These are phyloP conservation scores for Brachystomella parvula DNA, from an alignment of 1,140 invertebrate species.

Conservation along the genomic window DNA sequence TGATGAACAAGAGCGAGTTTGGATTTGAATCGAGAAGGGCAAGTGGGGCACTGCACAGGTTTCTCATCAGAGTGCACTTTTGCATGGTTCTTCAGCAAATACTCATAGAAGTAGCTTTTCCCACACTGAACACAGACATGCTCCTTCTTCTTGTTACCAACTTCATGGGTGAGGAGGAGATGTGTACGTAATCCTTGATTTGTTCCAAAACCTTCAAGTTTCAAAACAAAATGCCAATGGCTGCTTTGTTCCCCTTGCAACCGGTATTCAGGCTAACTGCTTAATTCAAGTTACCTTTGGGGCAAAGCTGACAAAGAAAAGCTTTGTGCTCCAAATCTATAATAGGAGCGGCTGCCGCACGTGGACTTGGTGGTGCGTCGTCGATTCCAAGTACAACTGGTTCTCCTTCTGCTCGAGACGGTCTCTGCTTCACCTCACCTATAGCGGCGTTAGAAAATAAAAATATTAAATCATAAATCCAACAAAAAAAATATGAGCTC, in stretches of 20 bases:
- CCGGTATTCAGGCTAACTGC: too few species aligned
- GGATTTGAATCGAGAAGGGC: neutral
- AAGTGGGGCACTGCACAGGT: neutral
- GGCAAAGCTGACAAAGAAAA: neutral
- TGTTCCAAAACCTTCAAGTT: neutral
- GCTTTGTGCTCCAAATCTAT: neutral
- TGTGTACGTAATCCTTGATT: neutral
- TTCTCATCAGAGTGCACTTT: neutral
- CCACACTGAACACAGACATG: neutral
- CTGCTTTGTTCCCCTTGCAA: too few species aligned
- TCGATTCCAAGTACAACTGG: neutral
- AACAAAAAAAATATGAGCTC: neutral
- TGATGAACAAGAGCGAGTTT: neutral
- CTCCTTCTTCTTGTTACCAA: neutral
- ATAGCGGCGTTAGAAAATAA: too few species aligned
- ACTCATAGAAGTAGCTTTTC: neutral
- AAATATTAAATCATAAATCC: neutral
- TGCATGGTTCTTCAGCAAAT: neutral
- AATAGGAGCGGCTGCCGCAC: neutral
- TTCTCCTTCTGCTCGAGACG: neutral
- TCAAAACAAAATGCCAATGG: too few species aligned
- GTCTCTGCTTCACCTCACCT: too few species aligned
- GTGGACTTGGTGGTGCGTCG: neutral
- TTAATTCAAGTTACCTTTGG: neutral
- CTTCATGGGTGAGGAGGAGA: constrained; percentile 5